phyloP scores from a whole-genome alignment of 2,113 vertebrate genomes.

The Rhinichthys klamathensis region DNA sequence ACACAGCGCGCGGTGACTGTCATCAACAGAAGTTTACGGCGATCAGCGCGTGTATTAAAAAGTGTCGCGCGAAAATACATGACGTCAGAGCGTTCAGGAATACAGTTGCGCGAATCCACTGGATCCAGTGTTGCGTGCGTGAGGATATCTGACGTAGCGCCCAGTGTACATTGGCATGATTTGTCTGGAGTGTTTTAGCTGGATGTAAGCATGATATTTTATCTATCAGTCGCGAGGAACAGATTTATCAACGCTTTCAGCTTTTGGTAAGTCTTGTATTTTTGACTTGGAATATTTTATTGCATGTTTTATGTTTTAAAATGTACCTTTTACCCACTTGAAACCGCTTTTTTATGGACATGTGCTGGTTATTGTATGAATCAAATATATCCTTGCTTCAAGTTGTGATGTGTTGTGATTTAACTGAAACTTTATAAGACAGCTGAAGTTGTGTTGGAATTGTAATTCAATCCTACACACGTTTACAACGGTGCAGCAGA shows the following conservation, averaged over 20 bases:
- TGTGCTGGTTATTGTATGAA: not conserved
- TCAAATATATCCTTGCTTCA: not conserved
- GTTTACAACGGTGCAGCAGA: not conserved
- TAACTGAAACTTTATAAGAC: not conserved
- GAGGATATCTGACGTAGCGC: conserved; percentile 5
- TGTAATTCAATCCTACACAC: not conserved
- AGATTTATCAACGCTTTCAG: not conserved
- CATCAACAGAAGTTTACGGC: conserved; percentile 23
- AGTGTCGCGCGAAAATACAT: conserved; percentile 26
- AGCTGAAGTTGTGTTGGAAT: not conserved
- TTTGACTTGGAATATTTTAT: not conserved
- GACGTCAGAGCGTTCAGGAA: conserved; percentile 13
- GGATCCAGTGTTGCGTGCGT: conserved; percentile 25
- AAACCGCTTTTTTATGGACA: not conserved
- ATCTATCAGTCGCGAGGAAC: conserved; percentile 18
- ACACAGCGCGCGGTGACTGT: not conserved
- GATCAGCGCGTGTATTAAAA: conserved; percentile 19
- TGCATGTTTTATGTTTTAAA: not conserved
- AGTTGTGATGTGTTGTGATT: not conserved
- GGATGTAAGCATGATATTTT: conserved; percentile 45
- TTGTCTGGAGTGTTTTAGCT: conserved; percentile 8
- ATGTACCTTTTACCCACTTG: not conserved
- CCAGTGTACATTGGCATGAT: not conserved
- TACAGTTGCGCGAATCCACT: not conserved
- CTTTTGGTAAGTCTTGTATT: conserved; percentile 42